These are phyloP conservation scores for Brachyistius frenatus DNA, from an alignment of 2,113 vertebrate genomes.

Conservation along the genomic window DNA sequence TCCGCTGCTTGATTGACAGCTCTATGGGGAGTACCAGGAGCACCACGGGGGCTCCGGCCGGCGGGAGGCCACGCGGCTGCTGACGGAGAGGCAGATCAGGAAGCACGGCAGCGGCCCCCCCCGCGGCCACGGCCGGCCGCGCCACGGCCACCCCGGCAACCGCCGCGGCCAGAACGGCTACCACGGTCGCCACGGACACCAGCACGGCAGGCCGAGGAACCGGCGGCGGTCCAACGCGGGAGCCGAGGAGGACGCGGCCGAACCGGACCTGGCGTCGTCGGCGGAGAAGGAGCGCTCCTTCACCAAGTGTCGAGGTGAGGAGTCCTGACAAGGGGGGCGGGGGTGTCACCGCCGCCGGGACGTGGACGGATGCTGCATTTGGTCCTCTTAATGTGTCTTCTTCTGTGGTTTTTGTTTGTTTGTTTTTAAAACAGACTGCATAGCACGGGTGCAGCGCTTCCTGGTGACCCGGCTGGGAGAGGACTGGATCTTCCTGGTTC, in stretches of 20 bases:
- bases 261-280: slow-evolving; percentile 46
- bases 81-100: slow-evolving; percentile 82
- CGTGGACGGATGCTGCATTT: accelerated
- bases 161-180: slow-evolving; percentile 46
- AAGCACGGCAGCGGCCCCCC: slow-evolving; percentile 65
- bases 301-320: slow-evolving; percentile 89
- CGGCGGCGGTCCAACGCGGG: slow-evolving; percentile 55
- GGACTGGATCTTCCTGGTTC: slow-evolving; percentile 95
- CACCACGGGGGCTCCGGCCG: slow-evolving; percentile 81
- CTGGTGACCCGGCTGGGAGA: slow-evolving; percentile 91
- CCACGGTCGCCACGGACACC: slow-evolving; percentile 46
- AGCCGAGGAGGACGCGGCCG: slow-evolving; percentile 8
- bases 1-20: slow-evolving; percentile 68
- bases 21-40: slow-evolving; percentile 91
- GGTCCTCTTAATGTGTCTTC: no score
- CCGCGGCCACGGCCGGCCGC: slow-evolving; percentile 35
- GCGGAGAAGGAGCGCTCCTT: slow-evolving; percentile 83
- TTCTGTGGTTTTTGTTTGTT: neutral
- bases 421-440: slow-evolving; percentile 84
- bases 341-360: no score
- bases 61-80: slow-evolving; percentile 83
- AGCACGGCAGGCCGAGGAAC: slow-evolving; percentile 51
- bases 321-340: no score
- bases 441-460: slow-evolving; percentile 84
- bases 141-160: slow-evolving; percentile 35